Evolutionary conservation across 2,797 vertebrate species (phyloP).

Genomic region (Crenichthys baileyi): DNA sequence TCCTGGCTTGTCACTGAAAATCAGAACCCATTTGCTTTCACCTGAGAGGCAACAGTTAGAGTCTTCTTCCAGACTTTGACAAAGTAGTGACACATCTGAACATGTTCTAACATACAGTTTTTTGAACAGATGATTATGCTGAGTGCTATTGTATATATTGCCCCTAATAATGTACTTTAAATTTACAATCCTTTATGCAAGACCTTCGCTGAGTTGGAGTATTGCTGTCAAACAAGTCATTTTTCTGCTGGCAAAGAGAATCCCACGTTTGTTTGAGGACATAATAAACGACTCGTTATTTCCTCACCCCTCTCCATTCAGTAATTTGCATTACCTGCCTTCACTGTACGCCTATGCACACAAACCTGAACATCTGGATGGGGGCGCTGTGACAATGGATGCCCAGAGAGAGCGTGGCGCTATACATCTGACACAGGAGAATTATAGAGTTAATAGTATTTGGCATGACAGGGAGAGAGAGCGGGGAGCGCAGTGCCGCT

Average conservation of each 20-base stretch:
- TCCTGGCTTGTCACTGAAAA: not conserved
- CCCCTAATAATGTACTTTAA: not conserved
- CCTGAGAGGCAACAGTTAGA: not conserved
- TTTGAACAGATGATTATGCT: no score
- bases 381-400: conserved; percentile 76
- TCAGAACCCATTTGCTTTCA: not conserved
- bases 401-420: conserved; percentile 68
- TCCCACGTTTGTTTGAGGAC: not conserved
- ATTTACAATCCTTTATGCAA: not conserved
- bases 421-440: conserved; percentile 76
- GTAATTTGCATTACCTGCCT: conserved; percentile 10
- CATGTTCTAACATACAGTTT: not conserved
- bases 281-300: not conserved
- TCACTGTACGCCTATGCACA: conserved; percentile 22
- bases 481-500: conserved; percentile 63
- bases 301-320: not conserved
- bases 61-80: not conserved
- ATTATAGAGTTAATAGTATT: conserved; percentile 77
- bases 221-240: not conserved
- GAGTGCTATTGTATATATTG: not conserved
- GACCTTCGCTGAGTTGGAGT: not conserved
- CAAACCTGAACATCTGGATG: conserved; percentile 69
- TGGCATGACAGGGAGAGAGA: conserved; percentile 72
- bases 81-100: not conserved
- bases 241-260: not conserved